Percentiles rank a stretch among this genome's conserved stretches.
Evolutionary conservation across 2,113 vertebrate genomes (phyloP).

Genomic region (Fulica atra): DNA sequence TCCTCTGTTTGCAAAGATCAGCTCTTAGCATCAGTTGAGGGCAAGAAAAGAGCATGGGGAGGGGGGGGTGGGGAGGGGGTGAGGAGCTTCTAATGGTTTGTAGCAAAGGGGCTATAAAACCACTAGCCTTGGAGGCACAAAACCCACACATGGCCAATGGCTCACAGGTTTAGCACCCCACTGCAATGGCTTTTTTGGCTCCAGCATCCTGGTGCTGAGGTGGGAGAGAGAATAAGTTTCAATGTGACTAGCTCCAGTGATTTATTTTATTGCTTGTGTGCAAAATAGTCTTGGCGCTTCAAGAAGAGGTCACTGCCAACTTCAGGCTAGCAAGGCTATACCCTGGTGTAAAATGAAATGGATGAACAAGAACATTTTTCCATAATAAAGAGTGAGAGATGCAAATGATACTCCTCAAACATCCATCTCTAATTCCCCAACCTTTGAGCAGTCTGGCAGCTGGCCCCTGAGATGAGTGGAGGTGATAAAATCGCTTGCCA

Average conservation of each 20-base stretch:
- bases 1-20: neutral
- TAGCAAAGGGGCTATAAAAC: neutral
- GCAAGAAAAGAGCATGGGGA: neutral
- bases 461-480: neutral
- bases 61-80: accelerated
- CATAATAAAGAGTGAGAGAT: neutral
- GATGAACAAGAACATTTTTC: neutral
- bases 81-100: neutral
- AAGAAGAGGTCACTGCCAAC: neutral
- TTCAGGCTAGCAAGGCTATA: neutral
- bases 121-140: neutral
- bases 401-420: neutral
- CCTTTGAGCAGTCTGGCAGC: constrained; percentile 27
- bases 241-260: neutral
- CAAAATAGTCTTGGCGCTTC: neutral
- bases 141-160: accelerated
- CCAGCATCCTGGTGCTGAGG: neutral
- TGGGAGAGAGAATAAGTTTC: neutral
- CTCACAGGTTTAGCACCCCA: neutral
- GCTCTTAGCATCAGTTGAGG: neutral
- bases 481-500: neutral
- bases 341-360: constrained; percentile 43
- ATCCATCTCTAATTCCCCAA: constrained; percentile 4
- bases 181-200: neutral
- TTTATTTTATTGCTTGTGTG: constrained; percentile 10